Percentiles rank a stretch among this genome's conserved stretches.
Conservation (phyloP, 2,888 invertebrate genomes). For the Bimastos eiseni region DNA sequence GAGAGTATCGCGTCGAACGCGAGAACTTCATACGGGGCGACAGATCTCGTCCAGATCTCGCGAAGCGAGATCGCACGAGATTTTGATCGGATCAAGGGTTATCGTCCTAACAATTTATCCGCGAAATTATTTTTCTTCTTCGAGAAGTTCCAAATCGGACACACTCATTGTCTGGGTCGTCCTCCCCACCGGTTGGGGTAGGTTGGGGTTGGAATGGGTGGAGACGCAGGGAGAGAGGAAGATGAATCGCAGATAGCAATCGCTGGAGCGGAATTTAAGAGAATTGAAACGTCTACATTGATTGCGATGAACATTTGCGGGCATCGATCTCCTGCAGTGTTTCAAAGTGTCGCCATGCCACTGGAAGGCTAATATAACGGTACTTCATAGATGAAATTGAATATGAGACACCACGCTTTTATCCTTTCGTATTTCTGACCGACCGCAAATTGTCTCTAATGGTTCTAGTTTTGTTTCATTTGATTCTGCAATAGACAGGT, state of each 20-base stretch:
- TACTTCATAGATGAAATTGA: neutral
- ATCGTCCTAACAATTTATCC: slow-evolving; percentile 10
- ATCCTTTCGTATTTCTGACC: too few relatives aligned
- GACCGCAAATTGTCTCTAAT: too few relatives aligned
- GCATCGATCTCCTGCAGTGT: neutral
- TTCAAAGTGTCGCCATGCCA: neutral
- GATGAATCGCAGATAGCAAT: neutral
- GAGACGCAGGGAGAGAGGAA: neutral
- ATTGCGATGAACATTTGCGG: neutral
- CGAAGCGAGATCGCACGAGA: slow-evolving; percentile 9
- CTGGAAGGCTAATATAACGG: neutral
- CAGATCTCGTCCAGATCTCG: slow-evolving; percentile 22
- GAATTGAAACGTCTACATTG: slow-evolving; percentile 6
- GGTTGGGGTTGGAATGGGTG: neutral
- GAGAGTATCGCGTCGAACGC: neutral
- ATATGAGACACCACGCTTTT: neutral
- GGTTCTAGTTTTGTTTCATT: too few relatives aligned
- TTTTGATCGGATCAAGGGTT: neutral
- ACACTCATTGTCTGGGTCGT: slow-evolving; percentile 13
- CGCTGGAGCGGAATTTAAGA: neutral
- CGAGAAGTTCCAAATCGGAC: slow-evolving; percentile 1
- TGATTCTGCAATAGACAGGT: neutral
- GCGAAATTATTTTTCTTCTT: slow-evolving; percentile 13
- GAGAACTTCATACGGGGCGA: neutral
- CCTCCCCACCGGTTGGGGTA: neutral